Evolutionary conservation across 30 jellyfish, hydroid and myxozoan genomes (phyloP), one percentile per base, ranked within the genome.

Genomic region (Hydractinia echinata): DNA sequence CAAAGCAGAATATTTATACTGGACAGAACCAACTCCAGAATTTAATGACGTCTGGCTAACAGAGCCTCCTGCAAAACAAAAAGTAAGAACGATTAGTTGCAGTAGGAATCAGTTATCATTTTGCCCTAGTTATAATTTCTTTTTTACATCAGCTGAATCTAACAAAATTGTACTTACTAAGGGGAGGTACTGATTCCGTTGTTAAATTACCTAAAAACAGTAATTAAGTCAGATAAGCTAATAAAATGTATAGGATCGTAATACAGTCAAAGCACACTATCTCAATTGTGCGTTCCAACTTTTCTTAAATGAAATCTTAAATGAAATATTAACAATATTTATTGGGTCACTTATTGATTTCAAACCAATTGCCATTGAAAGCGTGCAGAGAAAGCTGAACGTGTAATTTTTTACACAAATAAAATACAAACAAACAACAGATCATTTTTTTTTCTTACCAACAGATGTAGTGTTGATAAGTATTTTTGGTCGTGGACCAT

Each of bases 21-120:
- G 88, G 55, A 85, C 72, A 83, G 81, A 87, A 4, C 96, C 96
- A 66, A 87, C 82, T 18, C 91, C 91, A 15, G 91, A 82, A 8
- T 54, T 53, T 44, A 87, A 49, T 19, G 96, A 82, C 16, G 54
- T 20, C 66, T 87, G 90, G 20, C 96, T 87, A 6, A 88, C 77
- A 13, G 96, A 55, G 19, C 15, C 69, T 58, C 69, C 19, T 58
- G 1, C 69, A 58, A 58, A 58, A 58, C 69, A 58, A 58, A 58
- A 11, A 58, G 69, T 1, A 58, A 58, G 19, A 16, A 58, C 69
- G 19, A 58, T 30, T 30, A 30, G 44, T 30, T 30, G 44, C 44
- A 30, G 44, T 30, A 30, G 44, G 44, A 30, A 30, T 30, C 44
- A 30, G 44, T 30, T 30, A 30, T 30, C 44, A 30, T 30, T 2